phyloP scores from a whole-genome alignment of 2,113 vertebrate genomes.

The Vicugna pacos region DNA sequence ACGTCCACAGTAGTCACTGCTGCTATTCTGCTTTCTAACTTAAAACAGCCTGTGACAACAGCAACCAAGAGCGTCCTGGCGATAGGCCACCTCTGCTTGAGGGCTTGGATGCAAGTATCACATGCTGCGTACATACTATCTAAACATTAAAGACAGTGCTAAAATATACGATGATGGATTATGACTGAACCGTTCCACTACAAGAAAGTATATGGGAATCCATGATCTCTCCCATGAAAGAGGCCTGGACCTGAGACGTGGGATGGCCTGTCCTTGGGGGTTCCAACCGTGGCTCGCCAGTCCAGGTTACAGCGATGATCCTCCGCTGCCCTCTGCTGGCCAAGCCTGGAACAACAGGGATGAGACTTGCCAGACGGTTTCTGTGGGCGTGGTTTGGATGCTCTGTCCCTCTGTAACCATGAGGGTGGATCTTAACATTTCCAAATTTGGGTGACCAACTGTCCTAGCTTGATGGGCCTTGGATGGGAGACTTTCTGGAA shows the following conservation, averaged over 20 bases:
- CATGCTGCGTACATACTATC: background rate
- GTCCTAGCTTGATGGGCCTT: accelerated
- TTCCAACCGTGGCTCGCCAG: accelerated
- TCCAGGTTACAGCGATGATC: accelerated
- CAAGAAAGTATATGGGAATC: too few species aligned
- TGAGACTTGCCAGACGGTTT: accelerated
- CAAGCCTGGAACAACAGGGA: accelerated
- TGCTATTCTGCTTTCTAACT: slow-evolving; percentile 90
- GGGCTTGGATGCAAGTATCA: background rate
- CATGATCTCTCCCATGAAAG: accelerated
- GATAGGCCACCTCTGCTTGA: background rate
- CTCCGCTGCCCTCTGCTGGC: slow-evolving; percentile 42
- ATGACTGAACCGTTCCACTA: too few species aligned
- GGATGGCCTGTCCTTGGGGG: accelerated
- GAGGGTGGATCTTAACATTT: accelerated
- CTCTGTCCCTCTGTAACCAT: accelerated
- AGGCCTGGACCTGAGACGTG: too few species aligned
- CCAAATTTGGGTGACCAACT: background rate
- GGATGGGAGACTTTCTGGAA: accelerated
- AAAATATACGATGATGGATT: background rate
- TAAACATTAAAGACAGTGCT: background rate
- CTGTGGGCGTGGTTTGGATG: accelerated
- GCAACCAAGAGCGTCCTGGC: background rate
- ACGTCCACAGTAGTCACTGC: slow-evolving; percentile 92
- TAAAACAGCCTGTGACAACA: slow-evolving; percentile 72